Evolutionary conservation across 2,888 invertebrate genomes (phyloP).

Genomic region (Thelaira solivaga): DNA sequence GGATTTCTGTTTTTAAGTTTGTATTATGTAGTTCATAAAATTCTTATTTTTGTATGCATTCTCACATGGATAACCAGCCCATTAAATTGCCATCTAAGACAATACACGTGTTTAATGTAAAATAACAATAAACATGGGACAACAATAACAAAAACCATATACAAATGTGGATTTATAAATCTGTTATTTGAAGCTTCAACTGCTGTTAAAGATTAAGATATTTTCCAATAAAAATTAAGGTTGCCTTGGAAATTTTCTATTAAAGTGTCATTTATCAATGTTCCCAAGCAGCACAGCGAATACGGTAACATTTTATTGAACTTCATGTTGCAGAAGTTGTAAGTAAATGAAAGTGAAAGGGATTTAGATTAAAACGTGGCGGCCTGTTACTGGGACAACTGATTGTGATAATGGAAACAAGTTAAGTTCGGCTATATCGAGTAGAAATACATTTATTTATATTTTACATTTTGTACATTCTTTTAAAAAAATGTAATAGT

Average conservation of each 20-base stretch:
- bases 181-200: slow-evolving; percentile 26
- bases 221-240: slow-evolving; percentile 37
- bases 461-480: too few species aligned
- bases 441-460: too few species aligned
- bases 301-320: slow-evolving; percentile 38
- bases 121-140: neutral
- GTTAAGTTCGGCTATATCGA: too few species aligned
- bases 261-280: slow-evolving; percentile 43
- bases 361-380: slow-evolving; percentile 38
- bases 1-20: too few species aligned
- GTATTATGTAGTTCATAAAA: neutral
- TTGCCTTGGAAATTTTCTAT: slow-evolving; percentile 51
- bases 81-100: slow-evolving; percentile 65
- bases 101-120: slow-evolving; percentile 55
- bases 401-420: neutral
- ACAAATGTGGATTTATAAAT: too few species aligned
- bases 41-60: slow-evolving; percentile 29
- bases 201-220: slow-evolving; percentile 50
- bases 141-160: slow-evolving; percentile 1
- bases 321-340: slow-evolving; percentile 12
- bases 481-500: too few species aligned
- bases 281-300: neutral
- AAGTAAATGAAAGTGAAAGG: slow-evolving; percentile 29
- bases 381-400: slow-evolving; percentile 21
- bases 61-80: slow-evolving; percentile 58